These are phyloP conservation scores for Brevimyrus niger DNA, from an alignment of 2,113 vertebrate species.

Conservation along the genomic window DNA sequence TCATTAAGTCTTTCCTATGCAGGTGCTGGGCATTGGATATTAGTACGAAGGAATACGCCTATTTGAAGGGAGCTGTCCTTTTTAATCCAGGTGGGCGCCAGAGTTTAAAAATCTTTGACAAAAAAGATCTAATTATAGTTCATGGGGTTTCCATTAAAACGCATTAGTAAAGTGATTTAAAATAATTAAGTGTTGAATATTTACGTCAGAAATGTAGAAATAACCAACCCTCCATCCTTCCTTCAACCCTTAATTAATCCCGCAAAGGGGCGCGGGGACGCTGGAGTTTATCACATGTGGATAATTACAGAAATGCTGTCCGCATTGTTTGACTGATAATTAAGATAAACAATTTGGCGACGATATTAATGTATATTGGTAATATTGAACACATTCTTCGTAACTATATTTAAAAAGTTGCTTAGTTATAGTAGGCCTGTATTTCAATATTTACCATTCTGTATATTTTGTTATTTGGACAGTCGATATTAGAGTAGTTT, in stretches of 20 bases:
- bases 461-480: not conserved
- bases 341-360: not conserved
- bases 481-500: not conserved
- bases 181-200: not conserved
- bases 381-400: not conserved
- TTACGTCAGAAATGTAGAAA: not conserved
- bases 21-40: conserved; percentile 89
- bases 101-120: not conserved
- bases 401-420: not conserved
- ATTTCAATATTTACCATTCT: not conserved
- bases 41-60: conserved; percentile 92
- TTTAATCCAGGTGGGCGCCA: conserved; percentile 81
- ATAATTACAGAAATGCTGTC: not conserved
- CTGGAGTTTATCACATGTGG: not conserved
- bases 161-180: not conserved
- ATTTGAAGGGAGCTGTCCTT: conserved; percentile 89
- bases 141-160: not conserved
- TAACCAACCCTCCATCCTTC: not conserved
- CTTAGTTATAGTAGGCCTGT: not conserved
- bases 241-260: not conserved
- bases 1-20: conserved; percentile 76
- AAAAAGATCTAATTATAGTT: not conserved
- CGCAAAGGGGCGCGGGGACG: not conserved
- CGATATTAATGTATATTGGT: not conserved
- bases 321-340: too few species aligned